Conservation (phyloP, 2,888 invertebrate species). For the Cheilosia urbana region DNA sequence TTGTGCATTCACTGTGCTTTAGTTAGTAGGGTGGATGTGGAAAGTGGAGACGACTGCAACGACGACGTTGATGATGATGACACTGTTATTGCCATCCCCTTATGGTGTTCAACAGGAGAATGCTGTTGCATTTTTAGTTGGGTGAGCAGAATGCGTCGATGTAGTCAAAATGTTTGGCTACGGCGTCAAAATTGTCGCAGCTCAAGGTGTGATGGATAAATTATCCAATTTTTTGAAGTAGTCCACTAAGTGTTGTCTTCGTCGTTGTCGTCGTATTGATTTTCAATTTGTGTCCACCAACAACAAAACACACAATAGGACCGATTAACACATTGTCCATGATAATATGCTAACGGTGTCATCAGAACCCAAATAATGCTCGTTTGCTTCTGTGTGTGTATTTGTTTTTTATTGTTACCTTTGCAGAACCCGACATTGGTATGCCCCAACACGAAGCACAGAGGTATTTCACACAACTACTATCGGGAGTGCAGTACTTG, state of each 20-base stretch:
- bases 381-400: conserved; percentile 24
- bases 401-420: conserved; percentile 65
- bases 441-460: conserved; percentile 92
- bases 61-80: conserved; percentile 5
- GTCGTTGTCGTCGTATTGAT: conserved; percentile 47
- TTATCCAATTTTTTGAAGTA: conserved; percentile 14
- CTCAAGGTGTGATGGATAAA: background rate
- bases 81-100: background rate
- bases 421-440: conserved; percentile 95
- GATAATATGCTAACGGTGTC: conserved; percentile 1
- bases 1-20: conserved; percentile 66
- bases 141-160: background rate
- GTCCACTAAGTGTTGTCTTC: conserved; percentile 4
- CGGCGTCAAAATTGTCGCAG: background rate
- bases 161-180: background rate
- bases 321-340: conserved; percentile 34
- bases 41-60: too few relatives aligned
- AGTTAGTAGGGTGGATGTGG: conserved; percentile 15
- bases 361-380: conserved; percentile 3
- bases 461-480: conserved; percentile 93
- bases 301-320: background rate
- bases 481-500: conserved; percentile 94
- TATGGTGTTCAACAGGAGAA: conserved; percentile 47
- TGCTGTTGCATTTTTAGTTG: conserved; percentile 47
- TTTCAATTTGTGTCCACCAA: conserved; percentile 53